phyloP scores from a whole-genome alignment of 1,140 invertebrate species.

The Diorhabda sublineata region DNA sequence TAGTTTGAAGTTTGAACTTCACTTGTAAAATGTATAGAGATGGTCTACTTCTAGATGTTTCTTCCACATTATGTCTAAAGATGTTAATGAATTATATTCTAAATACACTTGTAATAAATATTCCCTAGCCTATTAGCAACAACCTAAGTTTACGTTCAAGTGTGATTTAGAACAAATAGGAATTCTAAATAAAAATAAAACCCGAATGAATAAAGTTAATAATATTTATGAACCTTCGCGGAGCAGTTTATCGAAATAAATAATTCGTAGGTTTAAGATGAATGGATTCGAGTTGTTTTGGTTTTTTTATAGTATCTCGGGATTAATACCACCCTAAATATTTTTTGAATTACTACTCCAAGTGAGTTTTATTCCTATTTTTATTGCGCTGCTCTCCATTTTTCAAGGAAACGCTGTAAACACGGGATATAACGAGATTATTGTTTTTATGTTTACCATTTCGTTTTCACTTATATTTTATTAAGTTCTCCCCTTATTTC shows the following conservation, averaged over 20 bases:
- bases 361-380: not conserved
- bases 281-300: no score
- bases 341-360: not conserved
- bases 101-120: no score
- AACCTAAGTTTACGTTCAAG: no score
- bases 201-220: not conserved
- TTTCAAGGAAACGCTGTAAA: constrained; percentile 2
- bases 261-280: no score
- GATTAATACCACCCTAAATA: not conserved
- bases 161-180: no score
- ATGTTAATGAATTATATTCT: no score
- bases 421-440: constrained; percentile 2
- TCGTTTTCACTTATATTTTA: not conserved
- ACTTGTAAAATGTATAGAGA: no score
- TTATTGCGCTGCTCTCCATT: not conserved
- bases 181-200: not conserved
- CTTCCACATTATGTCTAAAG: no score
- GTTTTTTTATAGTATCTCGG: not conserved
- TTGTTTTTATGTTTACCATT: not conserved
- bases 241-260: no score
- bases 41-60: no score
- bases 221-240: not conserved
- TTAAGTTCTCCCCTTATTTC: not conserved
- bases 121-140: no score
- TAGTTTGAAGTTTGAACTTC: no score